Conservation (phyloP, 2,888 invertebrate species). For the Eupsilia transversa region DNA sequence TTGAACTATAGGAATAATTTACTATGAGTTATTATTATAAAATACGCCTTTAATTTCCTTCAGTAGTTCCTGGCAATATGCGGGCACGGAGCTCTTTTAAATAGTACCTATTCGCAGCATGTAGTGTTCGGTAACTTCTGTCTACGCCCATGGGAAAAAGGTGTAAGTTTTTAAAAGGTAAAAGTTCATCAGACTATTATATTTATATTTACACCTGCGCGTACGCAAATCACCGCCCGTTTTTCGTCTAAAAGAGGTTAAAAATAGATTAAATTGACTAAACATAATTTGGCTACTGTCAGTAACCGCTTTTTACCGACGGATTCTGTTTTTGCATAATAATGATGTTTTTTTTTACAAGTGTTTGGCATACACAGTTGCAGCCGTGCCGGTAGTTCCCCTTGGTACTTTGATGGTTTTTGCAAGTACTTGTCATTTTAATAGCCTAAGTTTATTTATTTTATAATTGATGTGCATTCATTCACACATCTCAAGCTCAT, state of each 20-base stretch:
- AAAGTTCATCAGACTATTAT: not conserved
- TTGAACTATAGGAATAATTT: no score
- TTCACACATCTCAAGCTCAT: not conserved
- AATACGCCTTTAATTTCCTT: no score
- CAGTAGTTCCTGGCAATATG: no score
- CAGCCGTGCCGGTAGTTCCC: constrained; percentile 45
- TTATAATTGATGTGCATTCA: not conserved
- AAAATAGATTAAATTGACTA: constrained; percentile 37
- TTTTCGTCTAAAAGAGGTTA: constrained; percentile 2
- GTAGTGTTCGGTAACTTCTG: not conserved
- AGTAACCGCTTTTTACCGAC: constrained; percentile 31
- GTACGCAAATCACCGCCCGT: not conserved
- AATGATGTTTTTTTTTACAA: constrained; percentile 15
- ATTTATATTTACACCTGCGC: not conserved
- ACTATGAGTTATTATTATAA: no score
- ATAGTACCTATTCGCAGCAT: no score
- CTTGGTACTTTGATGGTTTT: constrained; percentile 17
- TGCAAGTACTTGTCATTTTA: constrained; percentile 6
- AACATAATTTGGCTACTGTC: constrained; percentile 20
- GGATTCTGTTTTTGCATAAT: constrained; percentile 45
- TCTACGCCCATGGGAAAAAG: not conserved
- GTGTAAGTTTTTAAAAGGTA: not conserved
- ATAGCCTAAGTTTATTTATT: not conserved
- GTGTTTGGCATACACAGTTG: constrained; percentile 2
- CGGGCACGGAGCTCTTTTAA: no score